These are phyloP conservation scores for Alauda arvensis DNA, from an alignment of 2,797 vertebrate species.

Conservation along the genomic window DNA sequence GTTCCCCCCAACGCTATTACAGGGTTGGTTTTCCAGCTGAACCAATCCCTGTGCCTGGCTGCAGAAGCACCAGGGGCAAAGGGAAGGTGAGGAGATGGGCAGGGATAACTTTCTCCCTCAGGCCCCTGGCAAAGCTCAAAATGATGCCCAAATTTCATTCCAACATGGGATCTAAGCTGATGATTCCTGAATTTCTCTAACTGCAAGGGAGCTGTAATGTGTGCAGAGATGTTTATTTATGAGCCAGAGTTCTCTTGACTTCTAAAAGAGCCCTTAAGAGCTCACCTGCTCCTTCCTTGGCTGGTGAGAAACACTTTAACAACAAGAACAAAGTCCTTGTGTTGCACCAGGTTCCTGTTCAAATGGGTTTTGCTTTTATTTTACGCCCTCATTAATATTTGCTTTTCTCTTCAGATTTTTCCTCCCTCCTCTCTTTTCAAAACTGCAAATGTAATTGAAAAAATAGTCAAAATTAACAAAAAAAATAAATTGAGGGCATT, in stretches of 20 bases:
- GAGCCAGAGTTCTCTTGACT: neutral
- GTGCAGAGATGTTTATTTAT: neutral
- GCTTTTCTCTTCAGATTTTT: neutral
- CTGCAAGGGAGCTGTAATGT: neutral
- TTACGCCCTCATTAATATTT: neutral
- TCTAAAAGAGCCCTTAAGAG: neutral
- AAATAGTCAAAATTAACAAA: neutral
- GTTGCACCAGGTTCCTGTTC: neutral
- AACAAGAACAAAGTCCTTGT: neutral
- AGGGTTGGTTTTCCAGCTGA: neutral
- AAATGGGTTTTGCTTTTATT: neutral
- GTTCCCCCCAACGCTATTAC: no score
- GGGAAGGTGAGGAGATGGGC: neutral
- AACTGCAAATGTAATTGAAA: neutral
- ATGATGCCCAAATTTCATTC: neutral
- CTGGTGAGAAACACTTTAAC: neutral
- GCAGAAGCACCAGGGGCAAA: neutral
- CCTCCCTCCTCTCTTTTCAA: neutral
- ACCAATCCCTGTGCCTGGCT: neutral
- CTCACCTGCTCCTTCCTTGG: neutral
- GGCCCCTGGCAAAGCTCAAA: neutral
- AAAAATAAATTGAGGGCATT: neutral
- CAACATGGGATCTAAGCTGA: accelerated
- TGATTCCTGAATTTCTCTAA: neutral
- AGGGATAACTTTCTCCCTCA: neutral